phyloP scores from a whole-genome alignment of 2,113 vertebrate genomes.

The Smithornis capensis region DNA sequence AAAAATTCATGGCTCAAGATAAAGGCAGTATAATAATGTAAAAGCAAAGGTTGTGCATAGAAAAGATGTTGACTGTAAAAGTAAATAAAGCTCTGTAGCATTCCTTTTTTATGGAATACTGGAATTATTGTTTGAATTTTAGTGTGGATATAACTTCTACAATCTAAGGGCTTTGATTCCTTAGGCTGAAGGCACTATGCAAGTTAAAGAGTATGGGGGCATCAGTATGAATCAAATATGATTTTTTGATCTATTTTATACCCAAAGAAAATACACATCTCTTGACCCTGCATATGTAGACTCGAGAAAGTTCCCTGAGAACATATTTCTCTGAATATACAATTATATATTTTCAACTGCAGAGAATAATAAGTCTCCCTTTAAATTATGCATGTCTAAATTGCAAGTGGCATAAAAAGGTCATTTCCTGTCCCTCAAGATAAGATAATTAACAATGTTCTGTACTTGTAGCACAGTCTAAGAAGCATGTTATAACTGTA shows the following conservation, averaged over 20 bases:
- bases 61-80: background rate
- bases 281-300: background rate
- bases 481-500: background rate
- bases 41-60: background rate
- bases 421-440: background rate
- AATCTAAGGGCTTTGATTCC: background rate
- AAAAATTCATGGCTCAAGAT: background rate
- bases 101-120: background rate
- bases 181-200: background rate
- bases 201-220: background rate
- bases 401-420: background rate
- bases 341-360: constrained; percentile 16
- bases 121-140: background rate
- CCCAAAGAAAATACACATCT: background rate
- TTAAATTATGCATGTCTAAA: constrained; percentile 26
- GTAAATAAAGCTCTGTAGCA: background rate
- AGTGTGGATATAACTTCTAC: background rate
- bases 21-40: background rate
- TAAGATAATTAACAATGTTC: constrained; percentile 9
- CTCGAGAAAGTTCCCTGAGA: background rate
- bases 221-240: background rate
- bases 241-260: background rate
- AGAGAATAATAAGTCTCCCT: background rate
- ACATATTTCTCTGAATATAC: background rate
- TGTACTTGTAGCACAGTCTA: background rate